A percentile compares a stretch with the other conserved stretches of the same genome.
phyloP scores from a whole-genome alignment of 2,113 vertebrate species.

The Actenoides lindsayi region DNA sequence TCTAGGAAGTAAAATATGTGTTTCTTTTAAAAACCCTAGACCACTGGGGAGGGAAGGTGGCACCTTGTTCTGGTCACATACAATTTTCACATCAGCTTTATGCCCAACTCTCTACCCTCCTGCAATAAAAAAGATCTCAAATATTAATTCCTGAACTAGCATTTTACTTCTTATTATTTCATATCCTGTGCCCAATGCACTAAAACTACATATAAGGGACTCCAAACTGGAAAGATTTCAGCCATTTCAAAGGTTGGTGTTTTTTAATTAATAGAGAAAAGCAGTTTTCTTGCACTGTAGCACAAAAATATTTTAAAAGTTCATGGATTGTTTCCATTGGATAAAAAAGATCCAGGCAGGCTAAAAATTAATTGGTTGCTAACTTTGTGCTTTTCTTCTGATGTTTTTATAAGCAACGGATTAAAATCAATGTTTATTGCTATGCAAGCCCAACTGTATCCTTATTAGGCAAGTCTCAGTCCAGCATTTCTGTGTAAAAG shows the following conservation, averaged over 20 bases:
- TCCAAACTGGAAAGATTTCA: neutral
- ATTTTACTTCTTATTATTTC: neutral
- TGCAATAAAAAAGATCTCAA: neutral
- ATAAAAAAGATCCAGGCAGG: conserved; percentile 12
- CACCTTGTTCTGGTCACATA: neutral
- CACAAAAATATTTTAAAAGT: conserved; percentile 35
- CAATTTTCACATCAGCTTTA: neutral
- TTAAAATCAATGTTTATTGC: conserved; percentile 61
- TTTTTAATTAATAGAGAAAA: neutral
- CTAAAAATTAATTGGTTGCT: conserved; percentile 54
- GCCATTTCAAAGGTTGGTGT: neutral
- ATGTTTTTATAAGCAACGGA: conserved; percentile 53
- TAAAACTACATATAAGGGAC: neutral
- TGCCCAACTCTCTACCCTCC: neutral
- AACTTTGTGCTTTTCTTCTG: conserved; percentile 58
- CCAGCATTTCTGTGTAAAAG: conserved; percentile 31
- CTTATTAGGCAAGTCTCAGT: conserved; percentile 61
- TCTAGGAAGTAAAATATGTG: neutral
- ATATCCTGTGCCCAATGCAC: neutral
- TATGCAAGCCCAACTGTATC: conserved; percentile 46
- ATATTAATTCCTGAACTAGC: neutral
- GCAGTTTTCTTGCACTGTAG: conserved; percentile 5
- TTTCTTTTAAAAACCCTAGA: neutral
- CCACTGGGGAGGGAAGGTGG: neutral
- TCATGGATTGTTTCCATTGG: conserved; percentile 17